Evolutionary conservation across 2,888 invertebrate species (phyloP).

Genomic region (Harpalus rubripes): DNA sequence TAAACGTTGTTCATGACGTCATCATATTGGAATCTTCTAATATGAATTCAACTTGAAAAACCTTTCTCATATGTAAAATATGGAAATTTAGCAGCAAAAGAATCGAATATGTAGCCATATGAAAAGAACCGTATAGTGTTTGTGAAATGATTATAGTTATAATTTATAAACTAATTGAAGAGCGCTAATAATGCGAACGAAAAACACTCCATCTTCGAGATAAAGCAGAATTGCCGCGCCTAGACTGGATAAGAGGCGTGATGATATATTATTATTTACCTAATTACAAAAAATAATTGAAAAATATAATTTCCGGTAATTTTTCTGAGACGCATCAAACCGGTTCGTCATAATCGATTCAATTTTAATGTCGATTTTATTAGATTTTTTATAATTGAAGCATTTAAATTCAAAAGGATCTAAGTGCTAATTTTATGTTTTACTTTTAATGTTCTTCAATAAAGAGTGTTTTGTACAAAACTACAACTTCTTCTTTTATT

Average conservation of each 20-base stretch:
- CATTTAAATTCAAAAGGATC: no score
- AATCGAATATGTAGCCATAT: background rate
- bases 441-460: no score
- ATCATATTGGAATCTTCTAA: no score
- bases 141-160: constrained; percentile 3
- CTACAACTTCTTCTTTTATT: no score
- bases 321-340: background rate
- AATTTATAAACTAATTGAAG: constrained; percentile 1
- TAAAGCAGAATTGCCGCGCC: background rate
- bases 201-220: background rate
- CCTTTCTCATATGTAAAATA: no score
- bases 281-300: constrained; percentile 7
- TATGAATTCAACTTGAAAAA: no score
- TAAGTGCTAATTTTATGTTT: no score
- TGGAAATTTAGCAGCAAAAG: no score
- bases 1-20: no score
- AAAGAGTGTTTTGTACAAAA: no score
- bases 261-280: constrained; percentile 7
- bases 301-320: constrained; percentile 3
- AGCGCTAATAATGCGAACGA: constrained; percentile 1
- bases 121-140: background rate
- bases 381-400: background rate
- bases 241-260: background rate
- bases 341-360: background rate
- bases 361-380: background rate